A percentile compares a stretch with the other conserved stretches of the same genome.
Evolutionary conservation across 1,140 invertebrate species (phyloP).

Genomic region (Zaprionus africanus): DNA sequence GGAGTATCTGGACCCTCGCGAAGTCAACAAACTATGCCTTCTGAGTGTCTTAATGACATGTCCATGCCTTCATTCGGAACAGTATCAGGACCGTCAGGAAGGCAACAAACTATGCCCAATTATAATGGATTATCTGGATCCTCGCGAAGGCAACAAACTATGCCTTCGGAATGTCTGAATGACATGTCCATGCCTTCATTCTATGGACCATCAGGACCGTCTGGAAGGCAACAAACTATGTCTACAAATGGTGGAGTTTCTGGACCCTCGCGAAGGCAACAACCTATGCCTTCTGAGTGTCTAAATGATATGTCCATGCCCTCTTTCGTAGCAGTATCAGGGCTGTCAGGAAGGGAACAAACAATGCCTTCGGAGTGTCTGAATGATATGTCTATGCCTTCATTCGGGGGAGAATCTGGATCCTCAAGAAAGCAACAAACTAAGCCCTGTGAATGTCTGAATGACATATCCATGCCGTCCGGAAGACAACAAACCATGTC

Average conservation of each 20-base stretch:
- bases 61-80: constrained; percentile 9
- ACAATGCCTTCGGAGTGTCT: not conserved
- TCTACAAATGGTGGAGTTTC: too few relatives aligned
- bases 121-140: not conserved
- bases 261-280: not conserved
- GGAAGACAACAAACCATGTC: not conserved
- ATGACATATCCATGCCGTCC: constrained; percentile 9
- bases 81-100: not conserved
- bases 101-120: too few relatives aligned
- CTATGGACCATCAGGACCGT: not conserved
- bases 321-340: not conserved
- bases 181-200: constrained; percentile 9
- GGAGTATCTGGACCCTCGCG: not conserved
- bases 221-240: not conserved
- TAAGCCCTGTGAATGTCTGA: constrained; percentile 2
- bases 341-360: not conserved
- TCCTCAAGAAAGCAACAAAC: not conserved
- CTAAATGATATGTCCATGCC: constrained; percentile 18
- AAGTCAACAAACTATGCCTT: not conserved
- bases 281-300: not conserved
- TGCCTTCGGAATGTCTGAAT: not conserved
- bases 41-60: constrained; percentile 10
- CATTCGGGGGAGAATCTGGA: not conserved
- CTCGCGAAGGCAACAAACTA: too few relatives aligned
- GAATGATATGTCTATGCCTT: too few relatives aligned